Conservation (phyloP, 2,888 invertebrate genomes). For the Blastobasis lacticolella region DNA sequence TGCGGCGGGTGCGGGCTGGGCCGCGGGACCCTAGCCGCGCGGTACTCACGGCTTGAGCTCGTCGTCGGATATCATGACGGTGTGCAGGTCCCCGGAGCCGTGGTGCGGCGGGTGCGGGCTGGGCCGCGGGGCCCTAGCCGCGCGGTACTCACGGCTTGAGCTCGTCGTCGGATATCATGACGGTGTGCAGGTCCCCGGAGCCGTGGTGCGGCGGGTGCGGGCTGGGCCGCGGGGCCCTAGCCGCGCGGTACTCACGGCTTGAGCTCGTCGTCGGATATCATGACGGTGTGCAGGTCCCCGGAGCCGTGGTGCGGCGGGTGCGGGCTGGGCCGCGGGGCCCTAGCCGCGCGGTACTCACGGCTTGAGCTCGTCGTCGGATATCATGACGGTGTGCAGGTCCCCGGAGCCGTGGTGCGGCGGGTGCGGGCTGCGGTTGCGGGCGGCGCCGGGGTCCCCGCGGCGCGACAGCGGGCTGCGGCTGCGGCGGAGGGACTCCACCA, state of each 20-base stretch:
- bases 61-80: conserved; percentile 62
- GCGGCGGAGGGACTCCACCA: conserved; percentile 25
- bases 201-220: too few relatives aligned
- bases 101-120: too few relatives aligned
- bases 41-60: not conserved
- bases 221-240: conserved; percentile 17
- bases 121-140: conserved; percentile 14
- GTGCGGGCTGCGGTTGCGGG: conserved; percentile 33
- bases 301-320: conserved; percentile 12
- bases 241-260: conserved; percentile 29
- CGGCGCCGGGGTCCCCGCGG: conserved; percentile 36
- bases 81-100: conserved; percentile 51
- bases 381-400: conserved; percentile 53
- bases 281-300: conserved; percentile 50
- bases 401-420: conserved; percentile 14
- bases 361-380: conserved; percentile 60
- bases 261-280: conserved; percentile 62
- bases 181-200: conserved; percentile 55
- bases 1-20: too few relatives aligned
- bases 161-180: conserved; percentile 56
- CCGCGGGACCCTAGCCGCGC: too few relatives aligned
- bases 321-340: conserved; percentile 25
- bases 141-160: not conserved
- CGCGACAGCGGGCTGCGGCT: conserved; percentile 53
- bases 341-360: conserved; percentile 25